phyloP scores from a whole-genome alignment of 2,113 vertebrate species.

The Salminus brasiliensis region DNA sequence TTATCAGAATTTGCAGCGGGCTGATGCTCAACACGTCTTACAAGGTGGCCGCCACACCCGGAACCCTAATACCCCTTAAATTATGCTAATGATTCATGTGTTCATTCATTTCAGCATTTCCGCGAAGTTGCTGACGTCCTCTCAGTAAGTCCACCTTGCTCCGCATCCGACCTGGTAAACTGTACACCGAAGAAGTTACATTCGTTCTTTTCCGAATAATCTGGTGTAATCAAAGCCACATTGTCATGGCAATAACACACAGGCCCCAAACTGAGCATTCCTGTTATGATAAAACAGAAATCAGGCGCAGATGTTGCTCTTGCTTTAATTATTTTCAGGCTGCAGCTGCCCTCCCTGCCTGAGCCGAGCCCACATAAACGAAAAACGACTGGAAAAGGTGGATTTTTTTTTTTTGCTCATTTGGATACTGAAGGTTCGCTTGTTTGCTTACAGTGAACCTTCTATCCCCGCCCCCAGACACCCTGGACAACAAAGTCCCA shows the following conservation, averaged over 20 bases:
- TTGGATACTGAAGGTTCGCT: no score
- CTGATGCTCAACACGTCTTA: no score
- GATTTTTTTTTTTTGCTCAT: neutral
- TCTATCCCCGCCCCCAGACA: neutral
- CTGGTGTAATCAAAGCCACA: slow-evolving; percentile 43
- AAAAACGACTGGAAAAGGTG: neutral
- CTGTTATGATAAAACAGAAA: slow-evolving; percentile 48
- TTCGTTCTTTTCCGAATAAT: neutral
- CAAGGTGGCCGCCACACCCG: no score
- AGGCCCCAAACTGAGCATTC: slow-evolving; percentile 44
- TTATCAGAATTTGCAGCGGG: no score
- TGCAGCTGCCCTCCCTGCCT: neutral
- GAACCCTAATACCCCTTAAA: neutral
- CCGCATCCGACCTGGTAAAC: neutral
- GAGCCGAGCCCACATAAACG: neutral
- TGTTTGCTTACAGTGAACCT: neutral
- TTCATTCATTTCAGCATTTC: no score
- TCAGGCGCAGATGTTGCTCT: slow-evolving; percentile 50
- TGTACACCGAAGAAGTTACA: slow-evolving; percentile 12
- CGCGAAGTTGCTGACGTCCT: no score
- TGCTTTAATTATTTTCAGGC: slow-evolving; percentile 44
- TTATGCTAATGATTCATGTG: neutral
- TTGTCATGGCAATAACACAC: slow-evolving; percentile 17
- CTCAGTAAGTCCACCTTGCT: neutral
- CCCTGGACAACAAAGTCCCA: neutral